Conservation (phyloP, 2,113 vertebrate species). For the Campylorhamphus procurvoides region DNA sequence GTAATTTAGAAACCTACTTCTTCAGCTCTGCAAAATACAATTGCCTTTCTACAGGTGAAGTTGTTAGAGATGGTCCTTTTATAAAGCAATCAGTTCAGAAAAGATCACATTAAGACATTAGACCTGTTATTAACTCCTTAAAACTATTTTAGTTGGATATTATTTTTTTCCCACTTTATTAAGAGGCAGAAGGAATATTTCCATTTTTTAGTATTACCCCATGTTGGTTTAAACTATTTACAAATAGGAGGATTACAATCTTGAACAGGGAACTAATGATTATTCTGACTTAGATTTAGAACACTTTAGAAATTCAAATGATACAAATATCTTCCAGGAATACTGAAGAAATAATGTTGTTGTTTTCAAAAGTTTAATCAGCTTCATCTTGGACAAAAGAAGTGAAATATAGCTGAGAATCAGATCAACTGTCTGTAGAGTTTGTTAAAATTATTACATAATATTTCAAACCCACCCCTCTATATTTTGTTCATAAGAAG, state of each 20-base stretch:
- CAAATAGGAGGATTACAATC: neutral
- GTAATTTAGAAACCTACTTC: neutral
- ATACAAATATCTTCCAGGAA: neutral
- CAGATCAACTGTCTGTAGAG: neutral
- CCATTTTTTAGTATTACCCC: neutral
- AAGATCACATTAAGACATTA: neutral
- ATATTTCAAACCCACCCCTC: accelerated
- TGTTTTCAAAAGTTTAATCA: neutral
- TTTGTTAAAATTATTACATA: neutral
- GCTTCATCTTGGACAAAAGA: neutral
- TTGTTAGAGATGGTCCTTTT: neutral
- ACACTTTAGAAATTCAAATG: neutral
- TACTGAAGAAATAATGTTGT: neutral
- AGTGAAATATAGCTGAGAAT: neutral
- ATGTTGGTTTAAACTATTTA: neutral
- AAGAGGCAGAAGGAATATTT: neutral
- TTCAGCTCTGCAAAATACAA: neutral
- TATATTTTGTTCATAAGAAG: neutral
- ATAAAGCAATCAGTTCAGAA: neutral
- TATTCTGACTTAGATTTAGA: neutral
- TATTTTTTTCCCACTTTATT: neutral
- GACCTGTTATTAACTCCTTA: neutral
- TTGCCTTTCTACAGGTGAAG: neutral
- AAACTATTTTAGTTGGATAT: neutral
- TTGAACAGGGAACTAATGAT: neutral